Conservation (phyloP, 30 jellyfish, hydroid and myxozoan species). For the Cassiopea andromeda region DNA sequence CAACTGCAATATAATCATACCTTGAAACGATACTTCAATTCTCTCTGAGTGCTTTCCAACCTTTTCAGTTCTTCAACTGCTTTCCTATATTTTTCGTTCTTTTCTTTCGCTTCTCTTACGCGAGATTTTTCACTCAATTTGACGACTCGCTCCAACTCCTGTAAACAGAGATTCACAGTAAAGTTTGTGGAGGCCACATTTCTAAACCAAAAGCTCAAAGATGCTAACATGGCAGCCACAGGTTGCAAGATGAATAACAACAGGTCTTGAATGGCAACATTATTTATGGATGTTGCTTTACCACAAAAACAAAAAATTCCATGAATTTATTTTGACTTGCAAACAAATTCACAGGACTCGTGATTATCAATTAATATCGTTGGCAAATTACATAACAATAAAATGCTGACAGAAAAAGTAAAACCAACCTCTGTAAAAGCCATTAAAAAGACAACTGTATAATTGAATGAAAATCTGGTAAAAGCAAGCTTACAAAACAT, state of each 20-base stretch:
- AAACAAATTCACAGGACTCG: neutral
- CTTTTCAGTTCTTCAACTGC: constrained; percentile 84
- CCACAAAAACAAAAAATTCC: constrained; percentile 4
- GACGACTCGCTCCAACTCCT: constrained; percentile 85
- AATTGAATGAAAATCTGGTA: neutral
- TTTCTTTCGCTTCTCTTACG: constrained; percentile 79
- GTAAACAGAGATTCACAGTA: neutral
- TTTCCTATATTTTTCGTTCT: constrained; percentile 78
- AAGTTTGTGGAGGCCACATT: neutral
- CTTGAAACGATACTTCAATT: constrained; percentile 69
- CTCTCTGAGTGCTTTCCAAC: constrained; percentile 61
- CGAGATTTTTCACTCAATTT: constrained; percentile 77
- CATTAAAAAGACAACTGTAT: neutral
- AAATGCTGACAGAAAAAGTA: neutral
- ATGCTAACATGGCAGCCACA: neutral
- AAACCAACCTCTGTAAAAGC: neutral
- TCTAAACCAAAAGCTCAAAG: neutral
- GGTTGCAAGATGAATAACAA: neutral
- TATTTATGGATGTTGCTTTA: neutral
- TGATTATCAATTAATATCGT: neutral
- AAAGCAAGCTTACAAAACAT: neutral
- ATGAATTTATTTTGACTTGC: neutral
- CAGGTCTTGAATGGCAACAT: constrained; percentile 15
- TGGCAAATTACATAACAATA: neutral
- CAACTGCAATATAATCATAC: constrained; percentile 19